Evolutionary conservation across 2,797 vertebrate species (phyloP), one percentile per base, ranked within the genome.

Genomic region (Chelidonichthys spinosus): DNA sequence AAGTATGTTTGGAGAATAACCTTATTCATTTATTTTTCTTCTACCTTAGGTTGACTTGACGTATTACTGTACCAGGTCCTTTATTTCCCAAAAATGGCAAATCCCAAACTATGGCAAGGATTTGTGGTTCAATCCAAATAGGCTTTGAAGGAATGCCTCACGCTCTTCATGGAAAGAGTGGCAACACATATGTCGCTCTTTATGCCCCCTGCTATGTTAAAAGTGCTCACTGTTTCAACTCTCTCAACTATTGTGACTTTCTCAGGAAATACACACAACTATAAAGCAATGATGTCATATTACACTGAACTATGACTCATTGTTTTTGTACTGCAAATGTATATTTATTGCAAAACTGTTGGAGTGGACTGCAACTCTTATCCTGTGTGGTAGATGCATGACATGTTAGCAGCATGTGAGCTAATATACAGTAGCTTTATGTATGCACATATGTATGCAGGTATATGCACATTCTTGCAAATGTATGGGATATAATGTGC

Each of bases 341-440:
- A 7, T 42, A 42, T 11, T 17, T 62, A 25, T 25, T 33, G 32
- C 35, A 55, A 10, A 53, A 25, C 8, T 49, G 54, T 18, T 11
- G 7, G 13, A 36, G 13, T 43, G 5, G 3, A 61, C 6, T 40
- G n/a, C 11, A 47, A 59, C 53, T 11, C 49, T 39, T 11, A 58
- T 67, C 15, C n/a, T 47, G 36, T 70, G n/a, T 67, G n/a, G 2
- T 59, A 44, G 7, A 44, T 52, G 11, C 4, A 32, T 47, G 35
- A 63, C 70, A 81, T 69, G 37, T 42, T 15, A 64, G 60, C 64
- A 63, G 33, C 32, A 67, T 63, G 17, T 33, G 63, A 33, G 17
- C 50, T 62, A 35, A 37, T 33, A 64, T 46, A 44, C 36, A 59
- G 68, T 32, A 5, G 46, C 9, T 25, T 25, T 25, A 25, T 62